These are phyloP conservation scores for Macrosoma leucophasiata DNA, from an alignment of 2,888 invertebrate species.

Conservation along the genomic window DNA sequence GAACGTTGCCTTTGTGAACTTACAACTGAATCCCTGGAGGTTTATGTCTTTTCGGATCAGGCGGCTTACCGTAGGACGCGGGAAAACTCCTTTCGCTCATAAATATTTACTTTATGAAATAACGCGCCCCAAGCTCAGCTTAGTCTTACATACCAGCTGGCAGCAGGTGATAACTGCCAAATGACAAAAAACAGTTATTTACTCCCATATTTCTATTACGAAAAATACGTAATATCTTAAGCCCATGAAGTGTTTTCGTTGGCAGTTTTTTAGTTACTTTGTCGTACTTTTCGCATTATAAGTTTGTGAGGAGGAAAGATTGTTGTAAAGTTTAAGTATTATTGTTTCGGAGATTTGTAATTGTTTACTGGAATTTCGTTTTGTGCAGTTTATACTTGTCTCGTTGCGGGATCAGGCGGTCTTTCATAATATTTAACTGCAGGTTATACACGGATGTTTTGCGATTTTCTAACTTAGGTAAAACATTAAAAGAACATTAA, in stretches of 20 bases:
- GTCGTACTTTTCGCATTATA: too few relatives aligned
- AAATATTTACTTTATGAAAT: conserved; percentile 76
- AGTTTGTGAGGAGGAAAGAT: too few relatives aligned
- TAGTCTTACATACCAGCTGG: conserved; percentile 53
- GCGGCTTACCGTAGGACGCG: conserved; percentile 63
- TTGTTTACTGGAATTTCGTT: too few relatives aligned
- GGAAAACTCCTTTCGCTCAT: conserved; percentile 65
- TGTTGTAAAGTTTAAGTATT: too few relatives aligned
- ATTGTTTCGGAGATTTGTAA: too few relatives aligned
- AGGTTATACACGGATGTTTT: too few relatives aligned
- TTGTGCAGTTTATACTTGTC: too few relatives aligned
- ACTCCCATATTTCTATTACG: conserved; percentile 31
- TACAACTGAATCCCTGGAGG: conserved; percentile 67
- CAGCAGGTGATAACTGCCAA: conserved; percentile 61
- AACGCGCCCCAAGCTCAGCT: conserved; percentile 59
- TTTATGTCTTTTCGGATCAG: conserved; percentile 73
- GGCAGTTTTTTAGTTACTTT: conserved; percentile 5
- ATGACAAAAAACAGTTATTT: conserved; percentile 44
- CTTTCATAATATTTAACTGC: too few relatives aligned
- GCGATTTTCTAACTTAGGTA: too few relatives aligned
- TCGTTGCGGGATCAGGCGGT: too few relatives aligned
- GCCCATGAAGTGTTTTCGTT: conserved; percentile 9
- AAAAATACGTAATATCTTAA: conserved; percentile 23
- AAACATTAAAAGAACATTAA: too few relatives aligned
- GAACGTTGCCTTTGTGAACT: conserved; percentile 64